Conservation (phyloP, 2,888 invertebrate species). For the Timema podura region DNA sequence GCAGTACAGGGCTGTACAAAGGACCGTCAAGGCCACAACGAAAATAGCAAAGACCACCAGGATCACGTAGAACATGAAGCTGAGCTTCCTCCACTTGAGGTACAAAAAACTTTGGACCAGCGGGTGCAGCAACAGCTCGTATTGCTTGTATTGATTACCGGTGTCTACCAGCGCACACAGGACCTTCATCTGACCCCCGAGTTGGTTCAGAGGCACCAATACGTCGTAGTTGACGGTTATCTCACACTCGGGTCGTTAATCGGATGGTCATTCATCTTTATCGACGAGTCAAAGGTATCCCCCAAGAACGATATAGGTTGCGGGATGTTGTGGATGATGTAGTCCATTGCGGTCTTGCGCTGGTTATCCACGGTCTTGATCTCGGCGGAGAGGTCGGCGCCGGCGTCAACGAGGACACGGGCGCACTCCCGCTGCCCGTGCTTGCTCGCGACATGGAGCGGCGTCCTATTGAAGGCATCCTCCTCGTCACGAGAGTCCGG, state of each 20-base stretch:
- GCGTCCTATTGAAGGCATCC: conserved; percentile 38
- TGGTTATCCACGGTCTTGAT: conserved; percentile 29
- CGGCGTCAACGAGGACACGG: conserved; percentile 41
- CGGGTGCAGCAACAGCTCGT: conserved; percentile 52
- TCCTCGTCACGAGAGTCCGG: conserved; percentile 25
- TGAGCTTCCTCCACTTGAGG: conserved; percentile 54
- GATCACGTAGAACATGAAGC: conserved; percentile 51
- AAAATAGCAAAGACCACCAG: conserved; percentile 51
- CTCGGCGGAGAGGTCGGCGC: conserved; percentile 29
- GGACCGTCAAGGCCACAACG: conserved; percentile 33
- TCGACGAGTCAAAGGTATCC: conserved; percentile 51
- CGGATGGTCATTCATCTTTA: conserved; percentile 48
- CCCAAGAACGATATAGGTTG: conserved; percentile 53
- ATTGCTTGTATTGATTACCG: conserved; percentile 50
- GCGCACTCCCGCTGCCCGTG: conserved; percentile 58
- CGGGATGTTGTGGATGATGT: conserved; percentile 51
- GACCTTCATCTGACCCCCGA: conserved; percentile 51
- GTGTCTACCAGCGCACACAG: conserved; percentile 53
- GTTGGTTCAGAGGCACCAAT: conserved; percentile 35
- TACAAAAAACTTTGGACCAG: conserved; percentile 54
- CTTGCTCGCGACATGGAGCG: conserved; percentile 50
- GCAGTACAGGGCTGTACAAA: conserved; percentile 40
- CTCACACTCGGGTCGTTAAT: conserved; percentile 45
- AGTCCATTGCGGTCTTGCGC: conserved; percentile 48
- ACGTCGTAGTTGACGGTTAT: conserved; percentile 52